phyloP scores from a whole-genome alignment of 2,113 vertebrate species.

The Notarius lentiginosus region DNA sequence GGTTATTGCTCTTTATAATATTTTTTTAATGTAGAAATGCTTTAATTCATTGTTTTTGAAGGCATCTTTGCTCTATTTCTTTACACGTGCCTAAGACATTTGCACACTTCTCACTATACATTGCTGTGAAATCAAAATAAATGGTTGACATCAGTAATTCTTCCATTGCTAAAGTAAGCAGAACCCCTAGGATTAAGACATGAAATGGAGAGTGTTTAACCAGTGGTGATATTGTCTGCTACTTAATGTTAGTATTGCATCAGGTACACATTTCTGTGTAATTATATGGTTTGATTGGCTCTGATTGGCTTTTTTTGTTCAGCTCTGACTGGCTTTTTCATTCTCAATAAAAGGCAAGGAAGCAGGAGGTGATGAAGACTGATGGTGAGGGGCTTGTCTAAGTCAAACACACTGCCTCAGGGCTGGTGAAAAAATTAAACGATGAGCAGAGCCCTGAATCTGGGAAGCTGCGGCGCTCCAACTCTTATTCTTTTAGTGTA shows the following conservation, averaged over 20 bases:
- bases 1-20: too few species aligned
- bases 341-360: neutral
- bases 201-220: neutral
- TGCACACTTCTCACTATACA: neutral
- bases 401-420: neutral
- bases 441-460: neutral
- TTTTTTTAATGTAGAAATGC: too few species aligned
- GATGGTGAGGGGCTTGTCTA: neutral
- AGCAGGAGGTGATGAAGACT: neutral
- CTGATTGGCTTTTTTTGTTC: too few species aligned
- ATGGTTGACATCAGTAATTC: neutral
- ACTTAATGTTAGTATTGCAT: neutral
- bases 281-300: slow-evolving; percentile 5
- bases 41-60: too few species aligned
- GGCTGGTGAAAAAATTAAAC: neutral
- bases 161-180: neutral
- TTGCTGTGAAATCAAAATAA: neutral
- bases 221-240: neutral
- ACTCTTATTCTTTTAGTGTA: neutral
- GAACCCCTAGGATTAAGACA: neutral
- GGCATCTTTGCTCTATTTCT: too few species aligned
- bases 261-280: neutral
- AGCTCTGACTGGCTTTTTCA: neutral
- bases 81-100: too few species aligned
- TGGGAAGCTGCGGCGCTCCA: neutral